Base-by-base conservation (phyloP, 2,888 invertebrate genomes). In the Eupelmus urozonus region DNA sequence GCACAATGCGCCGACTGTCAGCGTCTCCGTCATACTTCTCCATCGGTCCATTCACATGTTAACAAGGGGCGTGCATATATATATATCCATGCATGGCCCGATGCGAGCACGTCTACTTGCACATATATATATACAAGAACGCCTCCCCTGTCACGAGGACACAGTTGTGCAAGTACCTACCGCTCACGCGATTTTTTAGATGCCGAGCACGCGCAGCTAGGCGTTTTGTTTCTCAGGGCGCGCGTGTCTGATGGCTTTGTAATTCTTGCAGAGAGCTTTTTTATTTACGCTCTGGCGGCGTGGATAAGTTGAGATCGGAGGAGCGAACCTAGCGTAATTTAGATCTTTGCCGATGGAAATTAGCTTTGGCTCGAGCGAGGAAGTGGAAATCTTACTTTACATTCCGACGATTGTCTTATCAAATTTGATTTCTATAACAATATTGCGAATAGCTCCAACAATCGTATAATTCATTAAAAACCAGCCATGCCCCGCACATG, bases 11-110 rank as follows among this genome's bases (percentile, higher is more conserved):
- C 42, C 9, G 60, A 7, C 73, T 84, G 85, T 87, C 86, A 85
- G 76, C 83, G 83, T 80, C 85, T 82, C 82, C 83, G 85, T 86
- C 86, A 85, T 78, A 34, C 34, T 5, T 83, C 83, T 80, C 85
- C 83, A 86, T 87, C 84, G 87, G 84, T 80, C 83, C 82, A 88
- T 88, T 88, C 84, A 87, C 86, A 87, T 85, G 86, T 82, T 84
- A 87, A 87, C 69, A 84, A 84, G 87, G 86, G 88, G 85, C 83
- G 84, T 83, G 81, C 78, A 83, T 49, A 51, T 16, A 25, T 1
- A 25, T 60, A 40, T 13, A 13, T 9, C 3, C 18, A 18, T 11
- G 20, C 1, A 40, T 5, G 7, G 57, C 81, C 77, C 81, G 75
- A 75, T 80, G 82, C 82, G 78, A 82, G 76, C 82, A 72, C 76